Base-by-base conservation (phyloP, 2,888 invertebrate genomes). In the Melanargia galathea region DNA sequence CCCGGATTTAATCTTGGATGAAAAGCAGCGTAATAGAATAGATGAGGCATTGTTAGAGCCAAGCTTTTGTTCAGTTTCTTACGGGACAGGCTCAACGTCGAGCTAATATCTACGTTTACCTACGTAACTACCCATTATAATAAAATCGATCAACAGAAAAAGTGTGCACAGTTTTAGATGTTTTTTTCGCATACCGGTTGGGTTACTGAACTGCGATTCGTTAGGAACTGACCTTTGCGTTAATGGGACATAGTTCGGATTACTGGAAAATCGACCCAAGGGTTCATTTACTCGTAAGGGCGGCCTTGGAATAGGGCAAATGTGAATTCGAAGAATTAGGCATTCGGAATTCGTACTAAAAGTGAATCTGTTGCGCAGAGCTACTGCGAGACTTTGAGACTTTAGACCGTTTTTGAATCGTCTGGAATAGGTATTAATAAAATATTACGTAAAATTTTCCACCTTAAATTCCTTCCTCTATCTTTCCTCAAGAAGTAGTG, bases 21-120 rank as follows among this genome's bases (percentile, higher is more conserved):
- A 49, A 49, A 26, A 8, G 49, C 30, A 49, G 49, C 49, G 18
- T 49, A 49, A 16, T 8, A 49, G 16, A 49, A 30, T 18, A 49
- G 30, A 49, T 49, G 16, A 18, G 30, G 10, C 30, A 30, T 49
- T 48, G 48, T 48, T 30, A 49, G 30, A 30, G 16, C 7, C 16
- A 16, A 49, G 16, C 30, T 49, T 49, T 49, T 49, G 49, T 49
- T 30, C 49, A 30, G 18, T 49, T 30, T 49, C 49, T 49, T 49
- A 49, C 2, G 16, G 30, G 49, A 49, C 30, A 30, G 49, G 30
- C 10, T 24, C 24, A 16, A 30, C 16, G 26, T 16, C n/a, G n/a
- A 24, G 30, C 16, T 49, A 30, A 49, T 30, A 16, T 49, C 16
- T 30, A 16, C 26, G n/a, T 26, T n/a, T 49, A 49, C 26, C 13